Evolutionary conservation across 2,888 invertebrate genomes (phyloP), one percentile per base, ranked within the genome.

Genomic region (Pandemis corylana): DNA sequence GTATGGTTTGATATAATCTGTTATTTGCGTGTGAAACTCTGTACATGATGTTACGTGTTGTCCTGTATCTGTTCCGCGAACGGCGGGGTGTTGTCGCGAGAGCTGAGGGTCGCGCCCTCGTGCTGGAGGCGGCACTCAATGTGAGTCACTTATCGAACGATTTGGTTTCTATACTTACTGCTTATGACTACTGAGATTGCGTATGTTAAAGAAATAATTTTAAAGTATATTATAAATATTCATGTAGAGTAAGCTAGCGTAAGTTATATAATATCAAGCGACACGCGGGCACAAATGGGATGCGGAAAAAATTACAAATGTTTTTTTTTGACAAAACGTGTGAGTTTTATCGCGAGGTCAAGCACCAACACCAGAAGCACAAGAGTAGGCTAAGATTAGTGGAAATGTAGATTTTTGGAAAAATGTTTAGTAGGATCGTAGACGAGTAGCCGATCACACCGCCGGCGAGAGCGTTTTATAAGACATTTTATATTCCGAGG

Each of bases 351-450:
- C 71, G 71, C 46, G 51, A 28, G 28, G 66, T 68, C 62, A 77
- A 80, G 89, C 85, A 89, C 86, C 87, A 89, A 85, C 87, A 90
- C 87, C 90, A 76, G 59, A 53, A 87, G 91, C 91, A 92, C 90
- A 91, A 90, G 90, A 80, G 75, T 88, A 90, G 86, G 76, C 77
- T 91, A 92, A 90, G 89, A 83, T 86, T 90, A 90, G 89, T 86
- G 87, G 89, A 88, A 86, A 84, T 84, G 89, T 93, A 94, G 94
- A 89, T 90, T 94, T 94, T 94, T 94, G 92, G 94, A 94, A 87
- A 92, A 88, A 92, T 94, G 93, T 94, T 94, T 93, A 91, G 88
- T 91, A 92, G 90, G 86, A 85, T 85, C 77, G 84, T 89, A 88
- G 86, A 80, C 79, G 81, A 81, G 83, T 80, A 80, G 83, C 76